Conservation (phyloP, 2,888 invertebrate genomes). For the Macaria liturata region DNA sequence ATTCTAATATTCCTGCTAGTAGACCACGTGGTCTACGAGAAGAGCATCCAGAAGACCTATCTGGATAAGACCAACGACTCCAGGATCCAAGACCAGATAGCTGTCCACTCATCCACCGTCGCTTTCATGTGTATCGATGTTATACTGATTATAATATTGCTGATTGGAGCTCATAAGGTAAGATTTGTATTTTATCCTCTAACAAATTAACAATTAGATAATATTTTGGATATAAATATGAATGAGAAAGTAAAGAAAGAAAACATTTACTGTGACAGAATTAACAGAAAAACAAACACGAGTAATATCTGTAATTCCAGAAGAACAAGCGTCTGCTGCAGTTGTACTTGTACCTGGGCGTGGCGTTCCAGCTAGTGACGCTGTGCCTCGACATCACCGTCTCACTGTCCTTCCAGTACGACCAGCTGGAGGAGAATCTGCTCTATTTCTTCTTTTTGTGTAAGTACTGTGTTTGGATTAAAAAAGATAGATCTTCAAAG, state of each 20-base stretch:
- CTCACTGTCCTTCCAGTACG: slow-evolving; percentile 1
- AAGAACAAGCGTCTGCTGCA: not conserved
- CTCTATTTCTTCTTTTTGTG: not conserved
- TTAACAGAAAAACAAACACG: no score
- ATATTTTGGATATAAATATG: no score
- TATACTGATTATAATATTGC: not conserved
- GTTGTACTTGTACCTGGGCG: not conserved
- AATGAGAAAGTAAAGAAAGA: no score
- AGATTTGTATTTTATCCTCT: not conserved
- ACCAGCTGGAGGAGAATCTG: not conserved
- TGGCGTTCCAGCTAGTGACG: not conserved
- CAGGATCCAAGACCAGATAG: not conserved
- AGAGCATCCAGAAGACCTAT: not conserved
- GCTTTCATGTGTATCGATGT: not conserved
- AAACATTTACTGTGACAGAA: no score
- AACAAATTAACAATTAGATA: not conserved
- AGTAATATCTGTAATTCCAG: no score
- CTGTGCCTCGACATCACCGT: not conserved
- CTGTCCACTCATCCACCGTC: not conserved
- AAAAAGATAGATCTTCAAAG: no score
- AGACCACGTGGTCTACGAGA: not conserved
- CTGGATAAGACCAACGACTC: not conserved
- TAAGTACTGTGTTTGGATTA: not conserved
- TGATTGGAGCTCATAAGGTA: slow-evolving; percentile 1
- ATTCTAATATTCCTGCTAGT: not conserved